Base-by-base conservation (phyloP, 30 jellyfish, hydroid and myxozoan species). In the Catostylus mosaicus region DNA sequence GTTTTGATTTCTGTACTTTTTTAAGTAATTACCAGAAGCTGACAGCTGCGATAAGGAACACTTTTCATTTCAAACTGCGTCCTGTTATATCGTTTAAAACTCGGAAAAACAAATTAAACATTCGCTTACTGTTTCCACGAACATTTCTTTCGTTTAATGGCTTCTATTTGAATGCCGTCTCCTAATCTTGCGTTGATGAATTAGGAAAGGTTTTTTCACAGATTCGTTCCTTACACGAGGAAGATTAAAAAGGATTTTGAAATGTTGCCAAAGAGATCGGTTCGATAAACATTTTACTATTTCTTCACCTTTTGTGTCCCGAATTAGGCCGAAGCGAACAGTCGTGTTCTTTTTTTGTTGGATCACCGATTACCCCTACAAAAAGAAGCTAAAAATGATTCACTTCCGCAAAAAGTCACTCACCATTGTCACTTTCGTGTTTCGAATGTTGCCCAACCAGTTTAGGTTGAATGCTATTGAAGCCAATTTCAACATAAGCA, bases 191-290 rank as follows among this genome's bases (percentile, higher is more conserved):
- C 7, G 71, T 22, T 59, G 26, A 27, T 12, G 10, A 24, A 59
- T 26, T 19, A 59, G 7, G 71, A 22, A 22, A 18, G 11, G 38
- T 6, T 23, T 59, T 59, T 3, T 16, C 37, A 59, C 1, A 27
- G 38, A 59, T 59, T 18, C 40, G 24, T 3, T 6, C 19, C 71
- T 59, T 59, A 19, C 71, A 59, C 11, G 38, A 23, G 38, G 4
- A 59, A 27, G 71, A 59, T 59, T 59, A 59, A 23, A 24, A 23
- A 59, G 38, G 71, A 59, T 59, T 59, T 5, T 59, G 71, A 59
- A 24, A 24, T 37, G 26, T 24, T 59, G 16, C 19, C 71, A 24
- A 59, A 26, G 71, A 27, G 71, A 59, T 59, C 38, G 38, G 18
- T 18, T 27, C 71, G 19, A 59, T 59, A 59, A 59, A 59, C 71